Evolutionary conservation across 2,888 invertebrate species (phyloP), one percentile per base, ranked within the genome.

Genomic region (Petrolisthes manimaculis): DNA sequence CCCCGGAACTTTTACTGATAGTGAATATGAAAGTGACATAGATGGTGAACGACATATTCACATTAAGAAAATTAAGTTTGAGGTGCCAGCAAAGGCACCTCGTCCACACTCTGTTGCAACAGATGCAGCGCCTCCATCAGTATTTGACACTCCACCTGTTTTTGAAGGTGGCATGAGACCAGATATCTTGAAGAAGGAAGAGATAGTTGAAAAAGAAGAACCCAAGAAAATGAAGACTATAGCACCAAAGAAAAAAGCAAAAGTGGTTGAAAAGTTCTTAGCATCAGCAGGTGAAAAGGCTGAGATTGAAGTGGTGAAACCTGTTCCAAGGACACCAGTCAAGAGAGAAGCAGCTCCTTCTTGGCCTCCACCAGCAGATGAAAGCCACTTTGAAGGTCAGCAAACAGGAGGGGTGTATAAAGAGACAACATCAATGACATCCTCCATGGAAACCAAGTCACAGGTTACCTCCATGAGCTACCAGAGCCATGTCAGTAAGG

Each of bases 11-110:
- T 89, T 90, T 67, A 87, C 89, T 18, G 91, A 89, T 9, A 90
- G 89, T 37, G 90, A 90, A 71, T 88, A 89, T 84, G 90, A 90
- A 51, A 90, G 90, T 84, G 90, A 90, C 24, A 84, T 88, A 69
- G 90, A 90, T 55, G 18, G 69, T 84, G 88, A 88, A 24, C 84
- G 67, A 5, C 54, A 84, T 9, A 21, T 88, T n/a, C 55, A 84
- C 24, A 37, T 88, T n/a, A 89, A 90, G 83, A 86, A 86, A 82
- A 88, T 90, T 4, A 84, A 89, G 55, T 90, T 90, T 84, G 87
- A 88, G 37, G 82, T 77, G 14, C 86, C 71, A n/a, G 79, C 78
- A 54, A 75, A 53, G 53, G 18, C n/a, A 4, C 78, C 86, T 14
- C 83, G 86, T 51, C 83, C 86, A 18, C 78, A 71, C 5, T 87